Base-by-base conservation (phyloP, 2,888 invertebrate genomes). In the Phengaris alcon region DNA sequence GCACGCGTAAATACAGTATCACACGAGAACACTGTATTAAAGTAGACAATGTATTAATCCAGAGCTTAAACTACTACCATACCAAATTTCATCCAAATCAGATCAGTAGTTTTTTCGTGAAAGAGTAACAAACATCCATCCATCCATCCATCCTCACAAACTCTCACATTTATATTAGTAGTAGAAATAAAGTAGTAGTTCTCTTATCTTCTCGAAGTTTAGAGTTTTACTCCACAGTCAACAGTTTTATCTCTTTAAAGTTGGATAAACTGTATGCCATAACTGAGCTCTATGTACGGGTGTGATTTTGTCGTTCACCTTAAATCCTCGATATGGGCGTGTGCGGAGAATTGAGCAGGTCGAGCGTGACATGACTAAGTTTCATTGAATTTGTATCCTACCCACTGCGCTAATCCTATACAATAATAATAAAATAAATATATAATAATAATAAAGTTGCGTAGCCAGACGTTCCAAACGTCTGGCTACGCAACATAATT, bases 331-430 rank as follows among this genome's bases (percentile, higher is more conserved):
- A 77, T 72, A 80, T 78, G 78, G 79, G 64, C 74, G 74, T 79
- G 79, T 74, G 12, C 64, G 12, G 35, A 64, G 44, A 35, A 64
- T 12, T 35, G 76, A 79, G 76, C 77, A 79, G 80, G 81, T 81
- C 80, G 80, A 79, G 78, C 80, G 77, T 79, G 78, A 78, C 75
- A 77, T 70, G 77, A 76, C 72, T 59, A 2, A 68, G 74, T 52
- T 35, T 22, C 72, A 72, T 72, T 54, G 54, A 8, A 64, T 64
- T 35, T 64, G 64, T 64, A 13, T 35, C 35, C 35, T 64, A 13
- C 64, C 12, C 12, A 35, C 64, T 35, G 64, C 64, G 64, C 64
- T 64, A 64, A 64, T 64, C 35, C 7, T 35, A 44, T 64, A 44
- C 59, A 59, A 22, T 22, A 8, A 22, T 59, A 59, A 22, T 8